phyloP scores from a whole-genome alignment of 2,888 invertebrate genomes.

The Synergus gifuensis region DNA sequence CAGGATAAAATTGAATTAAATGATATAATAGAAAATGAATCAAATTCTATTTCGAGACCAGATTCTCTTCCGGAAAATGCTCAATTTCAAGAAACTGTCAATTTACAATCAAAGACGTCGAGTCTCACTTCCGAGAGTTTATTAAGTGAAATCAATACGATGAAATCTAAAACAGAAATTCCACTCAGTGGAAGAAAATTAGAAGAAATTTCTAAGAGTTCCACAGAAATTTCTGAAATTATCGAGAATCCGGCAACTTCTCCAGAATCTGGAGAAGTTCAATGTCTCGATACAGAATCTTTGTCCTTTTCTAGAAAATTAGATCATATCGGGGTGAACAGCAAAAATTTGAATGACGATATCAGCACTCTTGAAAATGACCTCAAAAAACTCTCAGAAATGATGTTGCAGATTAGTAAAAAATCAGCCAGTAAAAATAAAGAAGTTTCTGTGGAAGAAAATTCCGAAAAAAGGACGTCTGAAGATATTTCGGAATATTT shows the following conservation, averaged over 20 bases:
- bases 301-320: constrained; percentile 63
- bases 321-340: constrained; percentile 68
- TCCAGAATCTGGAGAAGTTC: constrained; percentile 34
- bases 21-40: not conserved
- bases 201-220: constrained; percentile 38
- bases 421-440: constrained; percentile 66
- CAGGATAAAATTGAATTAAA: constrained; percentile 15
- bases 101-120: constrained; percentile 43
- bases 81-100: constrained; percentile 51
- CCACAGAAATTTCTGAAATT: constrained; percentile 37
- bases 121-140: constrained; percentile 60
- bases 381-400: constrained; percentile 71
- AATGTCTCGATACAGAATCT: constrained; percentile 43
- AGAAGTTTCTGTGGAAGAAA: constrained; percentile 45
- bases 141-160: constrained; percentile 55
- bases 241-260: not conserved
- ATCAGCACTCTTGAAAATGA: constrained; percentile 73
- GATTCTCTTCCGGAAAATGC: constrained; percentile 56
- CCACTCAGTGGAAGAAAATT: not conserved
- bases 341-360: constrained; percentile 72
- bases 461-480: constrained; percentile 59
- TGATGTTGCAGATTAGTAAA: constrained; percentile 71
- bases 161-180: constrained; percentile 46
- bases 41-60: not conserved
- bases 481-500: constrained; percentile 68